These are phyloP conservation scores for Phoenicopterus ruber DNA, from an alignment of 2,113 vertebrate genomes.

Conservation along the genomic window DNA sequence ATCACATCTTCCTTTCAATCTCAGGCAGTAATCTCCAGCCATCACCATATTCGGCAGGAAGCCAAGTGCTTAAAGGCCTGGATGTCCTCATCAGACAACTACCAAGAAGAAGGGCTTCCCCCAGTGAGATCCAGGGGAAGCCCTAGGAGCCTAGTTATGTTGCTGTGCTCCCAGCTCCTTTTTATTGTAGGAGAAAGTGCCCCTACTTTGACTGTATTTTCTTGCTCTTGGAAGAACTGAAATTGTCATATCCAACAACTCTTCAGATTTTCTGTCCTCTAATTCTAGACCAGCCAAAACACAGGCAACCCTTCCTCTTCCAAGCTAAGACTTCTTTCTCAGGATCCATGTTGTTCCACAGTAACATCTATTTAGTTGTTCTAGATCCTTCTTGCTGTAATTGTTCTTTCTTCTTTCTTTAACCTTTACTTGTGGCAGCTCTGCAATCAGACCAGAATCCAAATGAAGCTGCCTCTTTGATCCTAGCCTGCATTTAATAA, in stretches of 20 bases:
- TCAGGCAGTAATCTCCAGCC: background rate
- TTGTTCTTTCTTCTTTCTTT: background rate
- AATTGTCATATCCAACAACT: background rate
- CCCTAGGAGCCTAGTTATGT: background rate
- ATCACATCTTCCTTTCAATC: background rate
- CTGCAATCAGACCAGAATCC: background rate
- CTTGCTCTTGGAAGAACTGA: background rate
- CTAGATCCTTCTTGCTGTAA: background rate
- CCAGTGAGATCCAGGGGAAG: background rate
- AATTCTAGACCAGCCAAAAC: background rate
- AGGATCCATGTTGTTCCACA: background rate
- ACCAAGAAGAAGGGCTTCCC: background rate
- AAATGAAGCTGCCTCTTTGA: background rate
- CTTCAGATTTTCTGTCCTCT: background rate
- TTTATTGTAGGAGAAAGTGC: background rate
- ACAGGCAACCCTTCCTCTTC: background rate
- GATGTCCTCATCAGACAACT: background rate
- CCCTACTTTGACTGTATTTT: background rate
- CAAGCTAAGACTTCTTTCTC: background rate
- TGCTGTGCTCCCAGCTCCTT: background rate
- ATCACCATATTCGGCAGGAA: rapidly evolving
- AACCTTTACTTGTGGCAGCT: background rate
- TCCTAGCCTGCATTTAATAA: background rate
- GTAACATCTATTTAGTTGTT: background rate
- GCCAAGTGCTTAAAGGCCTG: background rate